Base-by-base conservation (phyloP, 30 jellyfish, hydroid and myxozoan species). In the Catostylus mosaicus region DNA sequence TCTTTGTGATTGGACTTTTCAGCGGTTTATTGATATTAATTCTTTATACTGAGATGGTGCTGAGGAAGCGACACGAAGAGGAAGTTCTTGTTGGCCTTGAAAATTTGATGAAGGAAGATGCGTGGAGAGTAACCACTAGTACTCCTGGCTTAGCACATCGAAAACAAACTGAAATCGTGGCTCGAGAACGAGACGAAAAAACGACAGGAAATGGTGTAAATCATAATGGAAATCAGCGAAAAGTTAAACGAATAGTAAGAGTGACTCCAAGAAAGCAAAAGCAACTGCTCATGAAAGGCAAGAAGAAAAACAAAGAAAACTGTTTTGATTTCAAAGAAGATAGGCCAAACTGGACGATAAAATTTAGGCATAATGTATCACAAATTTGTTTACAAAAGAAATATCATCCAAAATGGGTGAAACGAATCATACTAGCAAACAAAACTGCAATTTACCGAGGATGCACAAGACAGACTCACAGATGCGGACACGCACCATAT, bases 281-380 rank as follows among this genome's bases (percentile, higher is more conserved):
- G n/a, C n/a, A n/a, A n/a, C n/a, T n/a, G n/a, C n/a, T n/a, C n/a
- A n/a, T n/a, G n/a, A n/a, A n/a, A n/a, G n/a, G n/a, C n/a, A n/a
- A n/a, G n/a, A n/a, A n/a, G n/a, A n/a, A n/a, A n/a, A n/a, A n/a
- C n/a, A 16, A 48, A 3, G 63, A 48, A 16, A 16, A 4, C 3
- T 48, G 63, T 16, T 48, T 48, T 4, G 24, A 4, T 9, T 48
- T 48, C 20, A 27, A 48, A 27, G 23, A 40, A 10, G 89, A 78
- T 52, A 36, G 74, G 72, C 89, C 89, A 27, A 78, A 78, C 64
- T 78, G 89, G 89, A 78, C 89, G 31, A 38, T 78, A 24, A 43
- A 34, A 26, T 78, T 20, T 35, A 61, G 12, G 60, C 12, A 27
- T 18, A 27, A 40, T 16, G 32, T 36, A 6, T 18, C 86, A 47